Evolutionary conservation across 2,797 vertebrate species (phyloP), one percentile per base, ranked within the genome.

Genomic region (Synaphobranchus kaupii): DNA sequence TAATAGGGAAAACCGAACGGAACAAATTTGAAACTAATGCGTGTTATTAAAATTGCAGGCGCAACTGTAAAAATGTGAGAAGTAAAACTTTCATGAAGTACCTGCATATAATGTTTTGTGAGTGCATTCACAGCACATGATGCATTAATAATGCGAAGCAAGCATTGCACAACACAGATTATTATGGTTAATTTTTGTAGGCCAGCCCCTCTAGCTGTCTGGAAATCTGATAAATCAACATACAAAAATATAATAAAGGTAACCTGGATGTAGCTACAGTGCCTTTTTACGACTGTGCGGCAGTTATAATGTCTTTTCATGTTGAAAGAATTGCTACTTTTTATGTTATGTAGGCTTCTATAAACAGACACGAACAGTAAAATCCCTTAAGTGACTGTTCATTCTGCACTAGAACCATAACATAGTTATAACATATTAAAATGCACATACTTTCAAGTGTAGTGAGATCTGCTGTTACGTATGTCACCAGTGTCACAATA

Each of bases 1-100:
- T 90, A 91, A 92, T 89, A 88, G 89, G 86, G 85, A 90, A 90
- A 92, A 91, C 91, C 15, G 4, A 22, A 60, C 17, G 92, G 92
- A 91, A 60, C 4, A 50, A 89, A 86, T 89, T 83, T 80, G 91
- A 31, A 34, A 44, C 54, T 66, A 92, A 92, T 82, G 84, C 63
- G 89, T 85, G 66, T 54, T 90, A 86, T 85, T 85, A 84, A 91
- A 92, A 91, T 90, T 89, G 88, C 87, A 82, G 88, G 63, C 52
- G 58, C 90, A 87, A 91, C 85, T 91, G 73, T 5, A 78, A 78
- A 47, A 78, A 73, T 34, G 12, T 31, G 22, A 78, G 39, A 17
- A 20, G 34, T 78, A 47, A 78, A 78, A 78, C 15, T 78, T 78
- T 47, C 28, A 78, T 78, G 73, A 78, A 47, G 25, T 22, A 78